Percentiles rank a stretch among this genome's conserved stretches.
These are phyloP conservation scores for Galendromus occidentalis DNA, from an alignment of 1,140 invertebrate species.

Conservation along the genomic window DNA sequence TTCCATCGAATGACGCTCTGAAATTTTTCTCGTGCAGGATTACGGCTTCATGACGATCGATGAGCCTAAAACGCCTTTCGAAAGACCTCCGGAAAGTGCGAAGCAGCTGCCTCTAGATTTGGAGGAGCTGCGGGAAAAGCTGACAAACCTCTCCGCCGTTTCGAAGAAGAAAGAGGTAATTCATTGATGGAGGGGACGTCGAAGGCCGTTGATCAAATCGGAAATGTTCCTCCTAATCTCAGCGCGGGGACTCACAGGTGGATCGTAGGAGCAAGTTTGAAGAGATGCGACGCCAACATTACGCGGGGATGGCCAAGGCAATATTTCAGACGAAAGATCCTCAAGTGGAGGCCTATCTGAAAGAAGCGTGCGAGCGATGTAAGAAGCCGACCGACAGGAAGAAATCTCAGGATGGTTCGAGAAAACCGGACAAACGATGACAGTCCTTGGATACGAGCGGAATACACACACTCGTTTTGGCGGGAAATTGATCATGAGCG, in stretches of 20 bases:
- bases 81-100: neutral
- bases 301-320: neutral
- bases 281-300: neutral
- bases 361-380: neutral
- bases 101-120: neutral
- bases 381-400: no score
- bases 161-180: no score
- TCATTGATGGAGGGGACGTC: no score
- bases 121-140: neutral
- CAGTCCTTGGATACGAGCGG: no score
- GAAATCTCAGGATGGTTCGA: no score
- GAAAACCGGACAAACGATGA: no score
- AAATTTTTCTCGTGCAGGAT: neutral
- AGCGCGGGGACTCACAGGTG: no score
- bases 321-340: neutral
- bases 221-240: no score
- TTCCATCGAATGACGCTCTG: no score
- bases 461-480: no score
- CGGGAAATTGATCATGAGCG: no score
- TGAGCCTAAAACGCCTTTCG: constrained; percentile 1
- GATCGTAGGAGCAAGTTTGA: neutral
- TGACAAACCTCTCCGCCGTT: neutral
- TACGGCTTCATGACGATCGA: constrained; percentile 8
- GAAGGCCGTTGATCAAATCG: no score
- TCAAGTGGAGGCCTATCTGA: neutral